Conservation (phyloP, 1,140 invertebrate species). For the Temnothorax curvispinosus region DNA sequence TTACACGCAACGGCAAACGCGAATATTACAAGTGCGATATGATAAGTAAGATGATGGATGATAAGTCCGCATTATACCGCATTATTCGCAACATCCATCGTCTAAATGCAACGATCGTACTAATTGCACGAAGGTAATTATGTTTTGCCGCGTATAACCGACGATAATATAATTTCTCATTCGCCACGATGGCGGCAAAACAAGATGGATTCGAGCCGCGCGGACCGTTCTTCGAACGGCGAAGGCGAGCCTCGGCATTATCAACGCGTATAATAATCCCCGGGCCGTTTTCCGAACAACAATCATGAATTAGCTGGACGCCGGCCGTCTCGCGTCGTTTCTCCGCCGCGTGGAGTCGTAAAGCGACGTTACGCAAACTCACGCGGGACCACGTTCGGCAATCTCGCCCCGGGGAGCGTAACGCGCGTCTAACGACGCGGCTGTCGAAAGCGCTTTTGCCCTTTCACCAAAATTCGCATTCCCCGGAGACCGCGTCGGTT, state of each 20-base stretch:
- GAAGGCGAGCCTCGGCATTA: background rate
- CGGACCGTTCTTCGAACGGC: background rate
- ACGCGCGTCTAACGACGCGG: background rate
- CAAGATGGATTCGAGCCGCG: background rate
- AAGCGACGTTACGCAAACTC: slow-evolving; percentile 30
- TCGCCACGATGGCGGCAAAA: background rate
- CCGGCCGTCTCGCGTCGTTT: slow-evolving; percentile 6
- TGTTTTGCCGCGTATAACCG: background rate
- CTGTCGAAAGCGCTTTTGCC: background rate
- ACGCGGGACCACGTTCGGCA: background rate
- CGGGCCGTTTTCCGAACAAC: background rate
- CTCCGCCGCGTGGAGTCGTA: background rate
- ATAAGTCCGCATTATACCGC: background rate
- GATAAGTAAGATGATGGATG: background rate
- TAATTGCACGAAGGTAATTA: background rate
- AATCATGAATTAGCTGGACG: slow-evolving; percentile 13
- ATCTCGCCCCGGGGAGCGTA: background rate
- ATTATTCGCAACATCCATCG: background rate
- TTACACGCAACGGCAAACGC: background rate
- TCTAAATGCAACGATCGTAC: background rate
- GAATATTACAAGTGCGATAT: background rate
- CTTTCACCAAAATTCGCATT: slow-evolving; percentile 28
- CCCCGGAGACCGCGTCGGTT: background rate
- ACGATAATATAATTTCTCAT: background rate
- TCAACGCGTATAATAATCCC: slow-evolving; percentile 17